Evolutionary conservation across 2,888 invertebrate species (phyloP), one percentile per base, ranked within the genome.

Genomic region (Noctua fimbriata): DNA sequence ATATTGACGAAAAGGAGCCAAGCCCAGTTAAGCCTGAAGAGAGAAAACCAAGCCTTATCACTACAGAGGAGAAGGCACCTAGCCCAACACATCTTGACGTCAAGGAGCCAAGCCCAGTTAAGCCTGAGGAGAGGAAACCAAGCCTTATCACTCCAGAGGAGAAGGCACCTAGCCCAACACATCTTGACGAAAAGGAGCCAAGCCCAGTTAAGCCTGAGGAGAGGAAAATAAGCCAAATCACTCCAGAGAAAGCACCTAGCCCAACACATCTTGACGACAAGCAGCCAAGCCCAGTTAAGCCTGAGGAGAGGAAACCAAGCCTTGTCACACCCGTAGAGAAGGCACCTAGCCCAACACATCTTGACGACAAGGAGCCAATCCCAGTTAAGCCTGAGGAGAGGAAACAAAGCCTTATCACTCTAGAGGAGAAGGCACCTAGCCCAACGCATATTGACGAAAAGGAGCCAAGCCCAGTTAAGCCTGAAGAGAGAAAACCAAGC

Each of bases 21-120:
- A 49, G 18, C 18, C 52, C 2, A 21, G 21, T 52, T 9, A 52
- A 21, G 18, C 0, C 36, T 18, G 18, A 44, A 14, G 44, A 44
- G 12, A 44, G 12, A 2, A 44, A 44, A 44, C 44, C 44, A 44
- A 44, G 44, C 44, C 44, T 44, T 14, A 44, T 12, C 16, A 47
- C 47, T 47, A 10, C 9, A 4, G 24, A 55, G 6, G n/a, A 58
- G 14, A 58, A 58, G 1, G 58, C n/a, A n/a, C 58, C n/a, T 6
- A 58, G 58, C 58, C 58, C 58, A n/a, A 14, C 14, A 5, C 1
- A 58, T 4, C 0, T n/a, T 5, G n/a, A 58, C 4, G 14, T n/a
- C 0, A 14, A 14, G 14, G 1, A 14, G 14, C 58, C 14, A 2
- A 52, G 21, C 7, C 3, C 9, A 2, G 0, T 52, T 0, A 52